Conservation (phyloP, 1,140 invertebrate species). For the Macrobrachium nipponense region DNA sequence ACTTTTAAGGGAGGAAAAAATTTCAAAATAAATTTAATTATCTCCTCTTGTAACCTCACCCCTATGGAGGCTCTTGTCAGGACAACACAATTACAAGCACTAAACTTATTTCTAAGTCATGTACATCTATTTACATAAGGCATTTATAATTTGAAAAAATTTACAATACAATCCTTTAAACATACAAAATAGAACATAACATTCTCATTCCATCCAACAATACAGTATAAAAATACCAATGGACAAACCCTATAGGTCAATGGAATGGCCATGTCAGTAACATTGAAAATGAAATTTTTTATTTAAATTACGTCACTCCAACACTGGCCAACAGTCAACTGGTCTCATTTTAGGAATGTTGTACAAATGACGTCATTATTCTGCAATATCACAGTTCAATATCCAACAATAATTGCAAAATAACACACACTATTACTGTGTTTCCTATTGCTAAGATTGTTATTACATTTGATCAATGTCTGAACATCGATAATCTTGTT, state of each 20-base stretch:
- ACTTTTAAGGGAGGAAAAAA: background rate
- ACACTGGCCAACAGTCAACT: constrained; percentile 43
- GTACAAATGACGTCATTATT: constrained; percentile 42
- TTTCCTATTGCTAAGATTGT: constrained; percentile 8
- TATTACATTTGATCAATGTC: constrained; percentile 12
- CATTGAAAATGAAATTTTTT: constrained; percentile 10
- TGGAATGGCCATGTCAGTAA: constrained; percentile 44
- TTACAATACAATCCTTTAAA: constrained; percentile 25
- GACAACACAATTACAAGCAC: constrained; percentile 46
- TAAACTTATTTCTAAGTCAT: constrained; percentile 40
- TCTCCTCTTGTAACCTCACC: constrained; percentile 23
- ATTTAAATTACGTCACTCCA: constrained; percentile 26
- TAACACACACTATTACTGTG: constrained; percentile 33
- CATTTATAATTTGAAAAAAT: constrained; percentile 28
- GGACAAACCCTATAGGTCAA: constrained; percentile 36
- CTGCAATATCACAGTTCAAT: constrained; percentile 45
- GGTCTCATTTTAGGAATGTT: constrained; percentile 44
- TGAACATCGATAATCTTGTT: constrained; percentile 12
- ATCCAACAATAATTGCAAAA: constrained; percentile 44
- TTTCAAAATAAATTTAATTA: no score
- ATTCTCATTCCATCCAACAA: constrained; percentile 42
- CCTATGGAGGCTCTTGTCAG: constrained; percentile 28
- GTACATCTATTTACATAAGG: constrained; percentile 50
- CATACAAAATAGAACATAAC: constrained; percentile 31
- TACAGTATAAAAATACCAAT: constrained; percentile 25